Evolutionary conservation across 1,140 invertebrate genomes (phyloP), one percentile per base, ranked within the genome.

Genomic region (Daktulosphaira vitifoliae): DNA sequence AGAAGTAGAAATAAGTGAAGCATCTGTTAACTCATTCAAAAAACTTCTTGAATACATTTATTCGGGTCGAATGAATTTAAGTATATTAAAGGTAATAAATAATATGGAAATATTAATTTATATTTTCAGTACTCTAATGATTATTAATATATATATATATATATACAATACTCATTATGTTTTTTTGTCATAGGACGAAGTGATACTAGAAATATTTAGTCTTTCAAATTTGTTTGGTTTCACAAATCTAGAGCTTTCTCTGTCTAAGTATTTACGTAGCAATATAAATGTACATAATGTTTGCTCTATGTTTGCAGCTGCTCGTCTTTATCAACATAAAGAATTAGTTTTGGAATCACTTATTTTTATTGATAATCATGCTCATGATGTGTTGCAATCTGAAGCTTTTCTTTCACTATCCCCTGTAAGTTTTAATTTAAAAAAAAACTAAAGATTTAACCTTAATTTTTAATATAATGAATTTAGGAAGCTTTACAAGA

Each of bases 191-290:
- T n/a, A 82, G 81, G 90, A 94, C 73, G 90, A 94, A 68, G 81
- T 87, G 39, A 81, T 95, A 38, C 77, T 95, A 64, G 92, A 96
- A 72, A 87, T 91, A 48, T 76, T 96, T 52, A 89, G 83, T 74
- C 79, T 98, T 72, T 89, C 92, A 23, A 92, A 98, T 80, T 87
- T 95, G 71, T 98, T 96, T 79, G 92, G 92, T 37, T 96, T 98
- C 79, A 81, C 84, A 68, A 90, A 96, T 73, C 76, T 99, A 52
- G 92, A 97, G 79, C 77, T 82, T 8, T 84, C 92, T 13, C 91
- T 98, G 67, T 96, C 91, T 1, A 90, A 96, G 71, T 96, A 94
- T 77, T 76, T 99, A 67, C 84, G 87, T 68, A 89, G 92, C 73
- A 86, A 90, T 71, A 77, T 98, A 16, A 87, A 85, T 51, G 81